phyloP scores from a whole-genome alignment of 2,113 vertebrate genomes.

The Azemiops feae region DNA sequence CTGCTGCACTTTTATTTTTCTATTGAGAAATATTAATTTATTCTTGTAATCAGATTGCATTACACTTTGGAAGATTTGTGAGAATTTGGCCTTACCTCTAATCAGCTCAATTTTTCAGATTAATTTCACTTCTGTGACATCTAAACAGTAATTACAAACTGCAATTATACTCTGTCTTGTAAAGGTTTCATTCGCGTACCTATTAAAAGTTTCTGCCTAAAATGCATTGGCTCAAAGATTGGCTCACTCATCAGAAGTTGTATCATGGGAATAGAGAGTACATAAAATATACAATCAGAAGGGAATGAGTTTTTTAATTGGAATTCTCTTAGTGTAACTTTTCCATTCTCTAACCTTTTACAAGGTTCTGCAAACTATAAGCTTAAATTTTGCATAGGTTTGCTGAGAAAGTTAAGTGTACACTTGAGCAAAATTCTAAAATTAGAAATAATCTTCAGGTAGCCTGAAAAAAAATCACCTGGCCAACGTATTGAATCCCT shows the following conservation, averaged over 20 bases:
- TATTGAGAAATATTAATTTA: neutral
- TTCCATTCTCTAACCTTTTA: neutral
- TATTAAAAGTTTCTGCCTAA: neutral
- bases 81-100: neutral
- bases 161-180: neutral
- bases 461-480: neutral
- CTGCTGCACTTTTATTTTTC: neutral
- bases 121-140: neutral
- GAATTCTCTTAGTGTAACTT: neutral
- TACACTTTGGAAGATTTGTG: neutral
- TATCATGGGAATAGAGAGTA: neutral
- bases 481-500: neutral
- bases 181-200: neutral
- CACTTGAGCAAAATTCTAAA: neutral
- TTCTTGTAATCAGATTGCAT: neutral
- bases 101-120: neutral
- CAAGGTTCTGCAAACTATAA: neutral
- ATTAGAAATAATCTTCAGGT: neutral
- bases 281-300: neutral
- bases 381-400: neutral
- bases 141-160: neutral
- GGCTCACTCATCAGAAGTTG: neutral
- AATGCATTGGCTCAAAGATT: neutral
- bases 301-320: neutral
- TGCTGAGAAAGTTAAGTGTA: neutral